Percentiles rank a stretch among this genome's conserved stretches.
Conservation (phyloP, 2,113 vertebrate species). For the Syngnathus typhle region DNA sequence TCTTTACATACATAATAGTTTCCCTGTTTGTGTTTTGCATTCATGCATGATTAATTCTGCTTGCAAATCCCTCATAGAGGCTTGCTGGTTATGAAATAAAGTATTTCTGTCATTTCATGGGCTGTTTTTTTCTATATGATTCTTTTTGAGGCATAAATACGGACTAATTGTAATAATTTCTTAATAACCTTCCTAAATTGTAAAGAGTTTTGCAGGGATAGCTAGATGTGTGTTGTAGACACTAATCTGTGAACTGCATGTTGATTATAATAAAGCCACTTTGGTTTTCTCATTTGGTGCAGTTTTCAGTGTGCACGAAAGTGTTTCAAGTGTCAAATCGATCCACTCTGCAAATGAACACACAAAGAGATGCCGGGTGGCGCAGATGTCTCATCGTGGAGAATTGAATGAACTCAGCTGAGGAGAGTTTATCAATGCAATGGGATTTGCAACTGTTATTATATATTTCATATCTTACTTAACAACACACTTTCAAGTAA, state of each 20-base stretch:
- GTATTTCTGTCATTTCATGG: conserved; percentile 66
- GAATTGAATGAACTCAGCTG: background rate
- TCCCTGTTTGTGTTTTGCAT: conserved; percentile 50
- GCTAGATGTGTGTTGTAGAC: conserved; percentile 59
- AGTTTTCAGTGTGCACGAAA: background rate
- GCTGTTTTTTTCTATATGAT: conserved; percentile 76
- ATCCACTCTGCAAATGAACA: background rate
- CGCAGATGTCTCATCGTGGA: background rate
- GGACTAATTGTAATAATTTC: conserved; percentile 84
- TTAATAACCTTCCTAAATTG: conserved; percentile 79
- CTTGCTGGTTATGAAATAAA: conserved; percentile 70
- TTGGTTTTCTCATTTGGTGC: conserved; percentile 52
- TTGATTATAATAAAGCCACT: conserved; percentile 63
- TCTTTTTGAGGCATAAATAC: conserved; percentile 70
- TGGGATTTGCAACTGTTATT: background rate
- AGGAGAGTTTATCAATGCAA: background rate
- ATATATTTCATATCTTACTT: background rate
- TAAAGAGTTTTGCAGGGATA: conserved; percentile 80
- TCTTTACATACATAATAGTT: conserved; percentile 21
- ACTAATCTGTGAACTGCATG: conserved; percentile 72
- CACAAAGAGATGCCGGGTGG: background rate
- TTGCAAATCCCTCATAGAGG: conserved; percentile 40
- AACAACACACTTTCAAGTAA: background rate
- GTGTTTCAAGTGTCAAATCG: background rate
- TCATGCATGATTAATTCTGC: conserved; percentile 61